Evolutionary conservation across 2,113 vertebrate species (phyloP), one percentile per base, ranked within the genome.

Genomic region (Dipodomys merriami): DNA sequence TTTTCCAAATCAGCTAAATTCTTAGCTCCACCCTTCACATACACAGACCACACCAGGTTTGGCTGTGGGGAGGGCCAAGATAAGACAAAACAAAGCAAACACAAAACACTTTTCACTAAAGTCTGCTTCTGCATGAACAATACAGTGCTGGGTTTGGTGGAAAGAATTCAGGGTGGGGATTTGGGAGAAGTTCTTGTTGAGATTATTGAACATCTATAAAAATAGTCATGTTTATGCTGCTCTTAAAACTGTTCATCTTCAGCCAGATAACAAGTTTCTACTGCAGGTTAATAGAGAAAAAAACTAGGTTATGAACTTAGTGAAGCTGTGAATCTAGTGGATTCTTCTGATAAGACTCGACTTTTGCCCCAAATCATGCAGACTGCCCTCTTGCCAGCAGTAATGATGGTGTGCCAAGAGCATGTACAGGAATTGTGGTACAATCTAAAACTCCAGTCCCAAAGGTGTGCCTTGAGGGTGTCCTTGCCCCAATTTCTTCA

Each of bases 171-270:
- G 3, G 35, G 16, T 60, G 39, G 29, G 53, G 35, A 57, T 16
- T 39, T 29, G 35, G 49, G 60, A 85, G 72, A 16, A 46, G 7
- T 2, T 83, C 60, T 93, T 64, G 1, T 69, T 94, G 39, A 74
- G 39, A 67, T 62, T 44, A 33, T n/a, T 1, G 2, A 65, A 64
- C 20, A 35, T 46, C 27, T 86, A 33, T 8, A 68, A 60, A 90
- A 92, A 80, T 15, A 77, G 72, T 86, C 9, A 25, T 79, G 4
- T 46, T 86, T 62, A 67, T 82, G 65, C 29, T 73, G 53, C 62
- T 73, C 91, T 73, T 87, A 80, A 94, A 91, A 83, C 22, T 6
- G 80, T 68, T 71, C 16, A 69, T 62, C 29, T 83, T 83, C 30
- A 89, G 60, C 44, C 13, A 65, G 65, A 57, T 83, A 86, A 73